Evolutionary conservation across 2,113 vertebrate genomes (phyloP).

Genomic region (Taurulus bubalis): DNA sequence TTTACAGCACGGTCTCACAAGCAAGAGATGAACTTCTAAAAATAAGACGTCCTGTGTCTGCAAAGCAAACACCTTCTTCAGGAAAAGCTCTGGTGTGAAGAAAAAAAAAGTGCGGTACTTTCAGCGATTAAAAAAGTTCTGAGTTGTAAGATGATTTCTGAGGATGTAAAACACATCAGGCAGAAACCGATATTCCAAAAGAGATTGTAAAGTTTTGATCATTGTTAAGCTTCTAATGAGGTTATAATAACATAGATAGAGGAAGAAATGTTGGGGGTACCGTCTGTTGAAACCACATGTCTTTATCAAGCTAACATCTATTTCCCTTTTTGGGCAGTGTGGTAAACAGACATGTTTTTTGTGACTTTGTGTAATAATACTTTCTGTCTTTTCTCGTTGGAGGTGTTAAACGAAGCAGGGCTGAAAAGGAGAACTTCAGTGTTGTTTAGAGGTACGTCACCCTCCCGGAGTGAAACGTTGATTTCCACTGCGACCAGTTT

Average conservation of each 20-base stretch:
- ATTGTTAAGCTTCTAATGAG: neutral
- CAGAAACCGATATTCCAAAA: neutral
- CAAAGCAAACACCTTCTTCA: constrained; percentile 65
- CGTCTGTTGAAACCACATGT: constrained; percentile 12
- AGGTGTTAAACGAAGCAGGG: constrained; percentile 38
- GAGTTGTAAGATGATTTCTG: constrained; percentile 34
- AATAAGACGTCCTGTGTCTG: constrained; percentile 67
- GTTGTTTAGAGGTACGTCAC: constrained; percentile 6
- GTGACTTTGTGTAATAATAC: constrained; percentile 22
- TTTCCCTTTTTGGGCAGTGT: constrained; percentile 43
- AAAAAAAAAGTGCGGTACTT: constrained; percentile 53
- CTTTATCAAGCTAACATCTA: constrained; percentile 31
- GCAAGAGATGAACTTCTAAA: constrained; percentile 57
- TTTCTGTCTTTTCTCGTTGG: constrained; percentile 4
- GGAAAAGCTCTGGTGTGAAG: constrained; percentile 66
- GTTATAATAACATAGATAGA: neutral
- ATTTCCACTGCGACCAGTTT: neutral
- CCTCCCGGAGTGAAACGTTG: neutral
- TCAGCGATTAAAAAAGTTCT: constrained; percentile 42
- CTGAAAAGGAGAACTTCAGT: constrained; percentile 48
- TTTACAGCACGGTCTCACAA: constrained; percentile 49
- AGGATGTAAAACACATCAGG: neutral
- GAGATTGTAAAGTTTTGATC: neutral
- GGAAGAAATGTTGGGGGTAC: neutral
- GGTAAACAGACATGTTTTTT: constrained; percentile 18